Conservation (phyloP, 2,113 vertebrate genomes). For the Ceratotherium simum region DNA sequence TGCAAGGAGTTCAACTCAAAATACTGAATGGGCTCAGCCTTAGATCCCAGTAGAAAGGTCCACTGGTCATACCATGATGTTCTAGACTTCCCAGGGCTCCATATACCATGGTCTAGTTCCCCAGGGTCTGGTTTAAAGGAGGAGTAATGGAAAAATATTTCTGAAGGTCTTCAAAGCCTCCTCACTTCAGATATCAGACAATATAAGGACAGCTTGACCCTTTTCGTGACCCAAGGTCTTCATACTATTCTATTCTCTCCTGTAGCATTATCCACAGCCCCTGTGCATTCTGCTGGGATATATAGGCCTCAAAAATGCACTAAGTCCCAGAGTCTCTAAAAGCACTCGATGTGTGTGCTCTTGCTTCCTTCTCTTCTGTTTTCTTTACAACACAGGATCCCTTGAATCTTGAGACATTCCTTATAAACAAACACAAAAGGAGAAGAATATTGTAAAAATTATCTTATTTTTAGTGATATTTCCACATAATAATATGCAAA, state of each 20-base stretch:
- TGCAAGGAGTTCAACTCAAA: background rate
- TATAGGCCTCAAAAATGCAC: background rate
- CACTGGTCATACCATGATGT: background rate
- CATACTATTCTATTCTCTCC: background rate
- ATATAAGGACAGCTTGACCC: background rate
- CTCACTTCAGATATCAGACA: background rate
- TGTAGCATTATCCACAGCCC: background rate
- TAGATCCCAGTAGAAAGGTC: background rate
- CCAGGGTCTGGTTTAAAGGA: background rate
- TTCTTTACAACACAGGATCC: background rate
- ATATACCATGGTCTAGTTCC: background rate
- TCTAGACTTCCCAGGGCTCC: background rate
- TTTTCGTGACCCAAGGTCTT: background rate
- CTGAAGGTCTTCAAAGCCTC: background rate
- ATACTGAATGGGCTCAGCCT: background rate
- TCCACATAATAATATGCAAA: slow-evolving; percentile 51
- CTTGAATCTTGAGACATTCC: background rate
- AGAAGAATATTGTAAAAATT: slow-evolving; percentile 27
- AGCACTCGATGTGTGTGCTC: background rate
- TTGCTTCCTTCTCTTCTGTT: slow-evolving; percentile 15
- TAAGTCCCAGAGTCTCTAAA: background rate
- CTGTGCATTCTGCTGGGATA: background rate
- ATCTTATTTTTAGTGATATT: slow-evolving; percentile 35
- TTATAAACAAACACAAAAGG: slow-evolving; percentile 32
- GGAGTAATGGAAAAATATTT: background rate